phyloP scores from a whole-genome alignment of 92 coral and sea anemone species.

The Phenganax subtilis region DNA sequence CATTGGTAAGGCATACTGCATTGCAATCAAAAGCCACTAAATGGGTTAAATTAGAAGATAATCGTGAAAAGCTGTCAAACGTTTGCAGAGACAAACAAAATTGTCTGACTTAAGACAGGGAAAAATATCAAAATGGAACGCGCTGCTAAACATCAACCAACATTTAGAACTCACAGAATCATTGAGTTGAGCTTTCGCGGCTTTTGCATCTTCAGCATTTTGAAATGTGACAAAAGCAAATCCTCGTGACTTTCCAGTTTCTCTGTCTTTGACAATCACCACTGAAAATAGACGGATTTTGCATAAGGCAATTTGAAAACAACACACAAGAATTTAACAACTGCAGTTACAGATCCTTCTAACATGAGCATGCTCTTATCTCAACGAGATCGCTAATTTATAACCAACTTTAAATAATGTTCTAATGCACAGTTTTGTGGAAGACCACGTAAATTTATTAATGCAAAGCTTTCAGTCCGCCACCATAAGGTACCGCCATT shows the following conservation, averaged over 20 bases:
- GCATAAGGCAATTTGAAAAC: too few species aligned
- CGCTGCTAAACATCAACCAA: neutral
- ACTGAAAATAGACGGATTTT: constrained; percentile 19
- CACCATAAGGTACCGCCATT: too few species aligned
- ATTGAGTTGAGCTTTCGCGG: constrained; percentile 24
- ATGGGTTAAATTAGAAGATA: neutral
- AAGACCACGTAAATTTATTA: too few species aligned
- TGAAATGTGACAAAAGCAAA: constrained; percentile 47
- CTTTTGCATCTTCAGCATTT: constrained; percentile 36
- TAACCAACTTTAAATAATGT: too few species aligned
- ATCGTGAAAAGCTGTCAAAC: neutral
- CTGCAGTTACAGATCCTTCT: too few species aligned
- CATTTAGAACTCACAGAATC: constrained; percentile 27
- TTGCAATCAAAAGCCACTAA: neutral
- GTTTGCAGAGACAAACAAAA: neutral
- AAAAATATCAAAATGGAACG: neutral
- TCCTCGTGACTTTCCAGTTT: constrained; percentile 45
- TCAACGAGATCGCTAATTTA: too few species aligned
- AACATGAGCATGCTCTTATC: too few species aligned
- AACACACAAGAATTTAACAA: too few species aligned
- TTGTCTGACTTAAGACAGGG: neutral
- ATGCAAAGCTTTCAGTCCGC: too few species aligned
- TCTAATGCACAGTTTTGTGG: too few species aligned
- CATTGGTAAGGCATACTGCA: neutral
- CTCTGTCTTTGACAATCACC: constrained; percentile 35